Evolutionary conservation across 2,888 invertebrate genomes (phyloP), one percentile per base, ranked within the genome.

Genomic region (Drosophila conformis): DNA sequence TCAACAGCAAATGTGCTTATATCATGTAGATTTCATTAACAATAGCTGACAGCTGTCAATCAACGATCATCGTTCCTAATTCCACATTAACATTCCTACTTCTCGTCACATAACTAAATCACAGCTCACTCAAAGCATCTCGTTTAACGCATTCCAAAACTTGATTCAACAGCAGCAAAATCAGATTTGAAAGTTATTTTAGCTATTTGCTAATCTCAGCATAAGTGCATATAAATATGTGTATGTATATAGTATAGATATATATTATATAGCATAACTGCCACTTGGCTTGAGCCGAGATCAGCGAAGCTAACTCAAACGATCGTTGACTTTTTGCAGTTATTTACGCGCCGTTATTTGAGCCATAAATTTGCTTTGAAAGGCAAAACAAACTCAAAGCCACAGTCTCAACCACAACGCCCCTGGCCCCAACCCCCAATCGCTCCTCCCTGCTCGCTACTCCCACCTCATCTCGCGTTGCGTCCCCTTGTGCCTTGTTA

Each of bases 311-410:
- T 51, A 52, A 35, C 57, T 15, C 46, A 25, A 57, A 21, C 67
- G 82, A 78, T 66, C 82, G 25, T 73, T 78, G 73, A 78, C 82
- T 73, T 36, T 54, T 61, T 51, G 35, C 36, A 21, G 33, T 51
- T 63, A 67, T 62, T 74, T 52, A 42, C 58, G 52, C 13, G 65
- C 62, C 78, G 57, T 77, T 81, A 77, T 57, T 13, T 64, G 13
- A 46, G 82, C 74, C 64, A 79, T 79, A 79, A 82, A 74, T 79
- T 66, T 27, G 40, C 69, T 78, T 57, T 54, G 49, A 65, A 76
- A 56, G 51, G 13, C 60, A 61, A 71, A 77, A 64, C 40, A 59
- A 60, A 56, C 25, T 62, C 5, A 15, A 46, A 35, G 25, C 33
- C 21, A n/a, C 46, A 25, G 7, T 21, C n/a, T n/a, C 2, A 11